Evolutionary conservation across 37 sponge, comb jelly and placozoan genomes (phyloP).

Genomic region (Spongilla lacustris): DNA sequence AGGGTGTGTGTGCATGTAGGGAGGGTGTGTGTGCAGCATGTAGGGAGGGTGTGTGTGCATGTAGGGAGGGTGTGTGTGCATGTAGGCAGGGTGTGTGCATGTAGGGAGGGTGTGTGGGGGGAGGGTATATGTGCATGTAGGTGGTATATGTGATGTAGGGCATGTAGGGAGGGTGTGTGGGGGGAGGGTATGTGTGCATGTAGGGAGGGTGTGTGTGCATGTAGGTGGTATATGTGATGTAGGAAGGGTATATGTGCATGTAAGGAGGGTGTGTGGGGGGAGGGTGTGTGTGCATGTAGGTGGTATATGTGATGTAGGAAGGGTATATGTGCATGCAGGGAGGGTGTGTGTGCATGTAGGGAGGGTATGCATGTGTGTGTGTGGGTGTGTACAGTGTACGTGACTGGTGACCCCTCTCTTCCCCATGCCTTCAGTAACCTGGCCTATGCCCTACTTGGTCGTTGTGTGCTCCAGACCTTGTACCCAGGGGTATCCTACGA

Average conservation of each 20-base stretch:
- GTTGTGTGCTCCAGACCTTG: constrained; percentile 35
- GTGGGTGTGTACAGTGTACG: constrained; percentile 22
- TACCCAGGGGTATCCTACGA: constrained; percentile 57
- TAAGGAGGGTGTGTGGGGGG: constrained; percentile 23
- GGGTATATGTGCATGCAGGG: constrained; percentile 19
- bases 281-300: neutral
- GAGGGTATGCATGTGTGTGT: too few species aligned
- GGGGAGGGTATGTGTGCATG: constrained; percentile 2
- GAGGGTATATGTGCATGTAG: too few species aligned
- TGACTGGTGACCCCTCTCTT: neutral
- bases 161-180: neutral
- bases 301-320: neutral
- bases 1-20: neutral
- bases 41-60: constrained; percentile 3
- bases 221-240: constrained; percentile 19
- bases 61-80: constrained; percentile 22
- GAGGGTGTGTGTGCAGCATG: constrained; percentile 6
- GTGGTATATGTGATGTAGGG: constrained; percentile 8
- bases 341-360: constrained; percentile 20
- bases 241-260: too few species aligned
- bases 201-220: constrained; percentile 3
- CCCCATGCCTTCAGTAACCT: constrained; percentile 15
- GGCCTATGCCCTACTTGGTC: constrained; percentile 42
- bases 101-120: too few species aligned
- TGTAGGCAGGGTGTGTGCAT: too few species aligned